phyloP scores from a whole-genome alignment of 2,797 vertebrate genomes.

The Anabacerthia variegaticeps region DNA sequence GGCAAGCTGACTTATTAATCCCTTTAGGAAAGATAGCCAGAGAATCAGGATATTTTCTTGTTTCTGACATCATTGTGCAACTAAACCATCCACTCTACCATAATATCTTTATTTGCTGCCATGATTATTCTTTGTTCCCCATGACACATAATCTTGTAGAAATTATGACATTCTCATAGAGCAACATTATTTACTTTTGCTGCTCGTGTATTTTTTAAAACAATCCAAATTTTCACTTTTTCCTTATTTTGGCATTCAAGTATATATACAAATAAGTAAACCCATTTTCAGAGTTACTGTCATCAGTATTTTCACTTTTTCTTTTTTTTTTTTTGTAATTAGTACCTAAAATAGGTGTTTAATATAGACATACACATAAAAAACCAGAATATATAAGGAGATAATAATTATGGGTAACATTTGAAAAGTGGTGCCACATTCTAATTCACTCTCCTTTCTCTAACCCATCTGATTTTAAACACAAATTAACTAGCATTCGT shows the following conservation, averaged over 20 bases:
- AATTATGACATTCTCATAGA: neutral
- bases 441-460: neutral
- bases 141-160: neutral
- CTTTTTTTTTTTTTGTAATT: neutral
- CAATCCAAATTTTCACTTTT: neutral
- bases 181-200: neutral
- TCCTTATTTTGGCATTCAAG: neutral
- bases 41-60: neutral
- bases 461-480: neutral
- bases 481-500: neutral
- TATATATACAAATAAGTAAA: neutral
- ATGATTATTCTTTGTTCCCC: neutral
- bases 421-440: neutral
- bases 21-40: neutral
- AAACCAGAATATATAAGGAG: neutral
- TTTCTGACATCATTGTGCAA: neutral
- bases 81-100: neutral
- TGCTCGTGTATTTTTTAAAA: neutral
- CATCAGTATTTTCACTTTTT: neutral
- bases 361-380: neutral
- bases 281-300: neutral
- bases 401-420: neutral
- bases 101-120: neutral
- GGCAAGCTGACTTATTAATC: neutral
- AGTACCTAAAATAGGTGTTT: neutral